A percentile compares a stretch with the other conserved stretches of the same genome.
Evolutionary conservation across 2,888 invertebrate species (phyloP).

Genomic region (Amphipyra berbera): DNA sequence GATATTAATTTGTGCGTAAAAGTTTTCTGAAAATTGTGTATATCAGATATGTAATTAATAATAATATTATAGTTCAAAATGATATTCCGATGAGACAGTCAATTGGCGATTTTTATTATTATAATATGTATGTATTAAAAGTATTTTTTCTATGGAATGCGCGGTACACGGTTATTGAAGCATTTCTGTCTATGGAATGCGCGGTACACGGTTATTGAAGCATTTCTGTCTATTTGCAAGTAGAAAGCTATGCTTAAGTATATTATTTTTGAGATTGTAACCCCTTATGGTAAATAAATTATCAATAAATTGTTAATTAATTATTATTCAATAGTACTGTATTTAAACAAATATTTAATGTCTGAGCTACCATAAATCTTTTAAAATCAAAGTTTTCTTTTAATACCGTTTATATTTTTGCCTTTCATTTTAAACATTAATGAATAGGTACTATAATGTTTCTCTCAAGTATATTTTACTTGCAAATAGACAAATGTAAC

Average conservation of each 20-base stretch:
- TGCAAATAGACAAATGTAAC: conserved; percentile 41
- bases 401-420: too few species aligned
- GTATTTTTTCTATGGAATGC: conserved; percentile 25
- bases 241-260: too few species aligned
- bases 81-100: conserved; percentile 77
- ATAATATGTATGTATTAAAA: conserved; percentile 26
- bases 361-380: too few species aligned
- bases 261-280: too few species aligned
- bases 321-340: too few species aligned
- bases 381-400: too few species aligned
- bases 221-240: conserved; percentile 43
- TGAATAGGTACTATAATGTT: too few species aligned
- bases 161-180: conserved; percentile 42
- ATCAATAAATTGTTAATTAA: too few species aligned
- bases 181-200: conserved; percentile 28
- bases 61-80: conserved; percentile 70
- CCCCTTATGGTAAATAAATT: too few species aligned
- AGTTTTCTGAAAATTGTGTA: conserved; percentile 77
- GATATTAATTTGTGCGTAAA: conserved; percentile 76
- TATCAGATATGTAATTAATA: conserved; percentile 75
- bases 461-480: not conserved
- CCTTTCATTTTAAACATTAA: too few species aligned
- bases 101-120: conserved; percentile 52
- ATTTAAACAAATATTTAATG: too few species aligned
- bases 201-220: conserved; percentile 42